Conservation (phyloP, 2,797 vertebrate genomes). For the Syndactyla subalaris region DNA sequence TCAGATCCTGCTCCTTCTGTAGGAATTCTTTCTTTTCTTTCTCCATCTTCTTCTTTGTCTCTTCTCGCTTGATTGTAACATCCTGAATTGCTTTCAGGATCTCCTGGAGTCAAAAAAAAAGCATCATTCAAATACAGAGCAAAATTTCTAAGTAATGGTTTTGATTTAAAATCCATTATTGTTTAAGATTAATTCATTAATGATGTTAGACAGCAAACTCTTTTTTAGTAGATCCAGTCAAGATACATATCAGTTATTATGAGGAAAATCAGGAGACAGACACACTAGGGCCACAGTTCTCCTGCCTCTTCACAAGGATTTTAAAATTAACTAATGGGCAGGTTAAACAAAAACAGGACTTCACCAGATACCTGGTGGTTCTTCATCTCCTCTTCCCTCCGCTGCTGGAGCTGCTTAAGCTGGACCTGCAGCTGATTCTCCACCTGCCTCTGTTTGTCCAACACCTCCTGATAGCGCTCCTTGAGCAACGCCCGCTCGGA, state of each 20-base stretch:
- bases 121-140: fast-evolving
- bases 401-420: constrained; percentile 80
- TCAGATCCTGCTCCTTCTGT: constrained; percentile 82
- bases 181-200: not conserved
- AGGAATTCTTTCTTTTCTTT: constrained; percentile 82
- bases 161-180: fast-evolving
- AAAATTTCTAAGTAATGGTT: fast-evolving
- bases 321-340: not conserved
- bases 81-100: constrained; percentile 82
- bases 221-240: not conserved
- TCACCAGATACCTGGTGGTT: constrained; percentile 75
- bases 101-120: constrained; percentile 60
- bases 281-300: fast-evolving
- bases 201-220: fast-evolving
- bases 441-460: constrained; percentile 83
- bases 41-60: constrained; percentile 83
- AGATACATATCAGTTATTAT: fast-evolving
- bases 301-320: not conserved
- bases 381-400: constrained; percentile 81
- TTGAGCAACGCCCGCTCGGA: constrained; percentile 78
- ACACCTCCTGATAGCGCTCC: constrained; percentile 80
- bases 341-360: too few species aligned
- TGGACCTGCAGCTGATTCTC: constrained; percentile 84
- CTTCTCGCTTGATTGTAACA: constrained; percentile 78
- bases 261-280: not conserved